A percentile compares a stretch with the other conserved stretches of the same genome.
These are phyloP conservation scores for Dinocampus coccinellae DNA, from an alignment of 2,888 invertebrate genomes.

Conservation along the genomic window DNA sequence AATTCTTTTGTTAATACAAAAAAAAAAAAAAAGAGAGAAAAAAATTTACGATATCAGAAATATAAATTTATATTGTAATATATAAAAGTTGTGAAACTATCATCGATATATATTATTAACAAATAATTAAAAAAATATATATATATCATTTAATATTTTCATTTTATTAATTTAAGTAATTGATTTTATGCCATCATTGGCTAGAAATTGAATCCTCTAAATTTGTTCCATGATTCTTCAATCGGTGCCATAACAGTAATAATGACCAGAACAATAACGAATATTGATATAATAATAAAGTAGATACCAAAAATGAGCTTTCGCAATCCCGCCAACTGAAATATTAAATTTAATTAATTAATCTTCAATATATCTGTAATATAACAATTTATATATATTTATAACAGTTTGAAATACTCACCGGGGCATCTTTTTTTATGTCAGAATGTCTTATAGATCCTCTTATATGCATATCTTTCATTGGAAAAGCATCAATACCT, in stretches of 20 bases:
- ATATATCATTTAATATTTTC: neutral
- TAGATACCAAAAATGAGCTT: constrained; percentile 85
- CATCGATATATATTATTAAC: neutral
- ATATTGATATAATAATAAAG: constrained; percentile 77
- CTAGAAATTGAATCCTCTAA: too few species aligned
- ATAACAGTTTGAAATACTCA: constrained; percentile 66
- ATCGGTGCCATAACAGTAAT: constrained; percentile 84
- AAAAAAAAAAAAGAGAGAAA: constrained; percentile 5
- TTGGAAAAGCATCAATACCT: constrained; percentile 84
- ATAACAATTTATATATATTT: neutral
- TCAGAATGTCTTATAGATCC: constrained; percentile 77
- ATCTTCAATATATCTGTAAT: neutral
- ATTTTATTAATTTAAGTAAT: neutral
- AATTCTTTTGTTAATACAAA: neutral
- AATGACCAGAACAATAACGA: constrained; percentile 81
- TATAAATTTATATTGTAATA: neutral
- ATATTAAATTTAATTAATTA: constrained; percentile 48
- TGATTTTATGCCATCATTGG: too few species aligned
- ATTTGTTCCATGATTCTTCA: constrained; percentile 73
- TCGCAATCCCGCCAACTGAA: constrained; percentile 83
- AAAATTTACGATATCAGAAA: neutral
- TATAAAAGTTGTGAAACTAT: neutral
- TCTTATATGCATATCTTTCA: constrained; percentile 83
- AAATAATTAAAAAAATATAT: neutral
- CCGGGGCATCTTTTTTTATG: constrained; percentile 83